Conservation (phyloP, 1,140 invertebrate genomes). For the Drosophila subpulchrella region DNA sequence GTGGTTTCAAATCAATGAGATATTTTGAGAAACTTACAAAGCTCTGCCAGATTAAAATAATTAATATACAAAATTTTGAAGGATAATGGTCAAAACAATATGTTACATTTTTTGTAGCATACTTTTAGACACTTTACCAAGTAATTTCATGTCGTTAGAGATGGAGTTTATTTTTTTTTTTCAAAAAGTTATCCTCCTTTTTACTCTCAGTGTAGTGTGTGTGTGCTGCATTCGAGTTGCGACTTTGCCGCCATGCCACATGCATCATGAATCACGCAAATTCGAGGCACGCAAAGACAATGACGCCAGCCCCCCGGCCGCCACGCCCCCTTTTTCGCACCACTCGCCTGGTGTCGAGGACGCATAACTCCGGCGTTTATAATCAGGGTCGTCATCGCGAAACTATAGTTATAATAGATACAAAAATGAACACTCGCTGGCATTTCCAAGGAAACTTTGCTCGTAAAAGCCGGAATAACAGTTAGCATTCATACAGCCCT, state of each 20-base stretch:
- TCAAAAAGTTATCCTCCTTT: background rate
- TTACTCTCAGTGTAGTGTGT: conserved; percentile 16
- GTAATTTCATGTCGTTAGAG: no score
- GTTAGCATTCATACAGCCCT: conserved; percentile 34
- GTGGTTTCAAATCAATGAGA: no score
- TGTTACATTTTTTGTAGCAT: no score
- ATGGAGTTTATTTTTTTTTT: background rate
- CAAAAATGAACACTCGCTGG: conserved; percentile 18
- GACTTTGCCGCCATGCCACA: conserved; percentile 35
- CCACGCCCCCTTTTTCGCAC: conserved; percentile 32
- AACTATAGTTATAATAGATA: conserved; percentile 61
- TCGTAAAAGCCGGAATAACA: conserved; percentile 61
- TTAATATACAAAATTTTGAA: no score
- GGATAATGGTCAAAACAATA: no score
- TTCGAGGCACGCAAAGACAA: conserved; percentile 68
- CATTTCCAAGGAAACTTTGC: conserved; percentile 78
- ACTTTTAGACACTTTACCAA: no score
- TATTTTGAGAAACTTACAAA: no score
- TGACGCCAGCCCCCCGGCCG: conserved; percentile 55
- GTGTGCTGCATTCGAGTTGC: conserved; percentile 54
- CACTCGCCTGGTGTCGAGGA: conserved; percentile 53
- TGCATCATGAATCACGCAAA: conserved; percentile 77
- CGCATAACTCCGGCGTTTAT: conserved; percentile 46
- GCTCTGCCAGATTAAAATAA: no score
- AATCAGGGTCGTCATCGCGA: conserved; percentile 50